A percentile compares a stretch with the other conserved stretches of the same genome.
Evolutionary conservation across 2,797 vertebrate genomes (phyloP).

Genomic region (Lophura swinhoii): DNA sequence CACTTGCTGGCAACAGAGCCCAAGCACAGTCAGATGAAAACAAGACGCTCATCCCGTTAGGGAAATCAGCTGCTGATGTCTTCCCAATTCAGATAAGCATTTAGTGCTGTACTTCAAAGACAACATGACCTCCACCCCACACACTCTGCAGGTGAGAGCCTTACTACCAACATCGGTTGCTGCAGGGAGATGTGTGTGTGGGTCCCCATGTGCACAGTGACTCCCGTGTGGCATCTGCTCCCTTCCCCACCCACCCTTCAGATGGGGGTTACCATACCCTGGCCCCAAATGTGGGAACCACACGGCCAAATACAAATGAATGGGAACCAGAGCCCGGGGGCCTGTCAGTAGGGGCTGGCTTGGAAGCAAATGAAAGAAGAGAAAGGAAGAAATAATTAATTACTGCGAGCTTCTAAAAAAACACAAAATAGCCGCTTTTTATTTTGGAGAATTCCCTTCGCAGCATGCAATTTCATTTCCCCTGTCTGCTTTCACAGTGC

Average conservation of each 20-base stretch:
- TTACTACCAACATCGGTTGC: not conserved
- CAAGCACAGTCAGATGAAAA: too few relatives aligned
- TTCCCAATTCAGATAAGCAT: too few relatives aligned
- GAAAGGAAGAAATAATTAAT: not conserved
- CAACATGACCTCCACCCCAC: rapidly evolving
- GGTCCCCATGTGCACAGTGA: not conserved
- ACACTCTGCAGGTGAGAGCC: not conserved
- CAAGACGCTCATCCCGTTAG: not conserved
- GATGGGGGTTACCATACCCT: not conserved
- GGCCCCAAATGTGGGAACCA: not conserved
- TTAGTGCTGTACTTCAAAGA: not conserved
- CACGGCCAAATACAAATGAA: not conserved
- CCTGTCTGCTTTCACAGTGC: conserved; percentile 36
- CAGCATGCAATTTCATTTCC: conserved; percentile 44
- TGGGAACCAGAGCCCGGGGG: not conserved
- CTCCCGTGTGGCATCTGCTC: not conserved
- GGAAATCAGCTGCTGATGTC: not conserved
- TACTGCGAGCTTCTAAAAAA: not conserved
- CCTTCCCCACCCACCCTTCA: not conserved
- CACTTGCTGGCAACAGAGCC: not conserved
- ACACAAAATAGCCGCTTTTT: conserved; percentile 12
- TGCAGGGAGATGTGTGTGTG: not conserved
- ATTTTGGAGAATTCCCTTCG: not conserved
- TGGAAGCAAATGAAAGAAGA: not conserved
- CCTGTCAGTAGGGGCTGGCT: not conserved